Evolutionary conservation across 2,113 vertebrate species (phyloP).

Genomic region (Coptodon bakossiorum): DNA sequence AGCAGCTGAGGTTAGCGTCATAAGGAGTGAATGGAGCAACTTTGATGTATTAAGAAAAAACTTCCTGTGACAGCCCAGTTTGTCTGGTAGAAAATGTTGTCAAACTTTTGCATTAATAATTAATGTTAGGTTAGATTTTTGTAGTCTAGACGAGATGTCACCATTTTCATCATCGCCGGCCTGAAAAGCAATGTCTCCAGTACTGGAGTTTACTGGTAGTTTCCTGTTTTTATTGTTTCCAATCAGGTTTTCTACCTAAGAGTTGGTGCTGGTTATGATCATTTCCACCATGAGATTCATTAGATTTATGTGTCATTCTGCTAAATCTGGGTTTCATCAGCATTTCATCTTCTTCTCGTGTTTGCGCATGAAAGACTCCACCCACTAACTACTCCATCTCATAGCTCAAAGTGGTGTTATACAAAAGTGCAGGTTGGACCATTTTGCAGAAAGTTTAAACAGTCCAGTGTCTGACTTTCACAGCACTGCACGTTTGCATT

Average conservation of each 20-base stretch:
- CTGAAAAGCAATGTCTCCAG: not conserved
- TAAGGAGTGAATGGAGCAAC: not conserved
- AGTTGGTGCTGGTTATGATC: not conserved
- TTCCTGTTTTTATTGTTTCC: not conserved
- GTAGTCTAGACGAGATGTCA: rapidly evolving
- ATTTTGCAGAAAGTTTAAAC: not conserved
- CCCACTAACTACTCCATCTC: not conserved
- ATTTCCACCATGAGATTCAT: not conserved
- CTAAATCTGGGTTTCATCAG: not conserved
- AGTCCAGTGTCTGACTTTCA: not conserved
- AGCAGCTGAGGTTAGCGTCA: not conserved
- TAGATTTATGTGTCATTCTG: not conserved
- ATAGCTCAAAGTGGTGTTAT: not conserved
- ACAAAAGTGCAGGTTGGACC: not conserved
- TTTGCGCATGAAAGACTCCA: not conserved
- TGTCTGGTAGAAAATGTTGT: not conserved
- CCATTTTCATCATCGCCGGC: not conserved
- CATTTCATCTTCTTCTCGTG: not conserved
- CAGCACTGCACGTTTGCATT: too few species aligned
- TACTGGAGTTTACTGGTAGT: not conserved
- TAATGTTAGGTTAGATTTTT: not conserved
- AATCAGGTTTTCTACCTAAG: not conserved
- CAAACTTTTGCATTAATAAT: not conserved
- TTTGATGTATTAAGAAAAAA: not conserved
- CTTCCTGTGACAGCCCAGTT: not conserved